Percentiles rank a stretch among this genome's conserved stretches.
These are phyloP conservation scores for Cheirogaleus major DNA, from an alignment of 2,797 vertebrate genomes.

Conservation along the genomic window DNA sequence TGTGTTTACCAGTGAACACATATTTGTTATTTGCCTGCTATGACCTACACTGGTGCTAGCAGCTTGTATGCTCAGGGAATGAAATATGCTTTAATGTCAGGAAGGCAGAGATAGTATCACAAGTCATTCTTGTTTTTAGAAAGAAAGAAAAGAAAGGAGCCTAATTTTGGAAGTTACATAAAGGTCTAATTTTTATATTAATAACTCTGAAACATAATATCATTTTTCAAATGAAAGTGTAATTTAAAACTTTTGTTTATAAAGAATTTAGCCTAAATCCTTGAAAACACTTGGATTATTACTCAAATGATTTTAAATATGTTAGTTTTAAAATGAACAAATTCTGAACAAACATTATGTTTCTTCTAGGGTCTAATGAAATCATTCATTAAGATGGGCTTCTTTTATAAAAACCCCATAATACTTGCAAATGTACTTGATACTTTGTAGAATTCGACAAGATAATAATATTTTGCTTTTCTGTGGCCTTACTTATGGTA, in stretches of 20 bases:
- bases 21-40: slow-evolving; percentile 6
- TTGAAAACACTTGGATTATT: slow-evolving; percentile 11
- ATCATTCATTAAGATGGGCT: slow-evolving; percentile 19
- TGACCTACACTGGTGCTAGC: background rate
- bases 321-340: slow-evolving; percentile 34
- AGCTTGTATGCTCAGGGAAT: background rate
- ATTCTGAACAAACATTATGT: slow-evolving; percentile 15
- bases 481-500: background rate
- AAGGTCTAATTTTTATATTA: background rate
- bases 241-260: slow-evolving; percentile 34
- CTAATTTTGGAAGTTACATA: slow-evolving; percentile 20
- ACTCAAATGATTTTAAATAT: slow-evolving; percentile 3
- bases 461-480: slow-evolving; percentile 20
- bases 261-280: slow-evolving; percentile 15
- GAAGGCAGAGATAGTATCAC: background rate
- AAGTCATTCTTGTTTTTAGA: slow-evolving; percentile 28
- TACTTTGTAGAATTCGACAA: slow-evolving; percentile 19
- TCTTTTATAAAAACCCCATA: background rate
- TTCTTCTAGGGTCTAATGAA: slow-evolving; percentile 35
- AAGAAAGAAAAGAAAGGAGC: background rate
- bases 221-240: slow-evolving; percentile 14
- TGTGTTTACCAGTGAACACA: background rate
- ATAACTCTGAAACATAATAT: background rate
- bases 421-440: slow-evolving; percentile 6
- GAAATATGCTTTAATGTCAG: background rate